Percentiles rank a stretch among this genome's conserved stretches.
phyloP scores from a whole-genome alignment of 2,888 invertebrate species.

The Hermaeophaga mercurialis region DNA sequence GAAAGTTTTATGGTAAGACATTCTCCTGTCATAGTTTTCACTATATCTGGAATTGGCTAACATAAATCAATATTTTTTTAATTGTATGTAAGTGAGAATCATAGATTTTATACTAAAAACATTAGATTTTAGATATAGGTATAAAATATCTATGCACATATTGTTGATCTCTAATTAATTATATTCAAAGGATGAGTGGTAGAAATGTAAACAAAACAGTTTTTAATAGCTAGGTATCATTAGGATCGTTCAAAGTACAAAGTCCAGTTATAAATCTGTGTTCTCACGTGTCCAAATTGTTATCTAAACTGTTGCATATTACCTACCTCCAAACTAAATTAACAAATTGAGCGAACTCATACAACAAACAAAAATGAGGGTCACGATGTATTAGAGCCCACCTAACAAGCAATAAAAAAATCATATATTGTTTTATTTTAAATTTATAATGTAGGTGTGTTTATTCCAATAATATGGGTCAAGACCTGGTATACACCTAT shows the following conservation, averaged over 20 bases:
- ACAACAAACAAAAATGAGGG: not conserved
- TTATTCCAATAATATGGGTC: not conserved
- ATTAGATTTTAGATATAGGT: too few relatives aligned
- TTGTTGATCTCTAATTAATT: not conserved
- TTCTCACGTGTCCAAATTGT: slow-evolving; percentile 10
- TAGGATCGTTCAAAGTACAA: slow-evolving; percentile 9
- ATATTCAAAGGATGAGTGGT: not conserved
- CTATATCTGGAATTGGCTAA: too few relatives aligned
- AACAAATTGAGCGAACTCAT: not conserved
- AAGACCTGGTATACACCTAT: not conserved
- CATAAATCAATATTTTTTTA: too few relatives aligned
- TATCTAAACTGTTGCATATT: too few relatives aligned
- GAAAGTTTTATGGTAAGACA: too few relatives aligned
- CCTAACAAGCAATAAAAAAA: not conserved
- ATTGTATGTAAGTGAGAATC: too few relatives aligned
- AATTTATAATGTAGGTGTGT: not conserved
- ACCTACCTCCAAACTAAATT: not conserved
- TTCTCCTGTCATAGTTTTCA: too few relatives aligned
- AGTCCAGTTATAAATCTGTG: slow-evolving; percentile 5
- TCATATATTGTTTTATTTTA: not conserved
- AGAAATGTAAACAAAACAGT: slow-evolving; percentile 9
- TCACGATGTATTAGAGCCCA: not conserved
- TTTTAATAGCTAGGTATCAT: slow-evolving; percentile 3
- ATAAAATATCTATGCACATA: not conserved
- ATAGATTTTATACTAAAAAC: too few relatives aligned